These are phyloP conservation scores for Peromyscus aztecus DNA, from an alignment of 2,797 vertebrate species.

Conservation along the genomic window DNA sequence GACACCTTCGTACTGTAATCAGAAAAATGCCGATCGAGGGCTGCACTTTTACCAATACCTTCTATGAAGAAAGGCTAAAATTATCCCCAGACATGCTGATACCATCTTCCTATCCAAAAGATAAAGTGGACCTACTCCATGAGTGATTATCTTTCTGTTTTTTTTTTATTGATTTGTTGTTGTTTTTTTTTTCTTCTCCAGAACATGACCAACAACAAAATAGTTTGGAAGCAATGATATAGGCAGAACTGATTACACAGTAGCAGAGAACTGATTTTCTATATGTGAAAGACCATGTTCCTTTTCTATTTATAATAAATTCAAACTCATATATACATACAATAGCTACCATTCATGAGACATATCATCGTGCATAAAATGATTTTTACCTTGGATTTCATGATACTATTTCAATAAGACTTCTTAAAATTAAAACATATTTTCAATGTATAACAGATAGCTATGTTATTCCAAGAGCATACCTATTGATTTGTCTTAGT, in stretches of 20 bases:
- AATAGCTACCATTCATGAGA: not conserved
- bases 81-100: conserved; percentile 56
- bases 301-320: conserved; percentile 38
- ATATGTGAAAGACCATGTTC: conserved; percentile 7
- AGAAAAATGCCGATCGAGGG: conserved; percentile 63
- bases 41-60: conserved; percentile 45
- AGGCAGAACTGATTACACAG: not conserved
- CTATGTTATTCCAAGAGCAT: not conserved
- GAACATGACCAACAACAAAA: conserved; percentile 17
- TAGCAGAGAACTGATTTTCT: conserved; percentile 31
- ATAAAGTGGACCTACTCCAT: conserved; percentile 35
- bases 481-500: not conserved
- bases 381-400: conserved; percentile 1
- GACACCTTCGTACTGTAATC: conserved; percentile 40
- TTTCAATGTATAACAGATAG: not conserved
- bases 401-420: not conserved
- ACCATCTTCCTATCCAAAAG: conserved; percentile 66
- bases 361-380: not conserved
- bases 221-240: conserved; percentile 42
- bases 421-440: conserved; percentile 42
- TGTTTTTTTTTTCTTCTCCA: not conserved
- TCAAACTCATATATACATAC: not conserved
- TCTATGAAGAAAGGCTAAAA: conserved; percentile 56
- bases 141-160: conserved; percentile 24
- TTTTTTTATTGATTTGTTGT: conserved; percentile 66